Conservation (phyloP, 2,797 vertebrate genomes). For the Enteromius anoplus region DNA sequence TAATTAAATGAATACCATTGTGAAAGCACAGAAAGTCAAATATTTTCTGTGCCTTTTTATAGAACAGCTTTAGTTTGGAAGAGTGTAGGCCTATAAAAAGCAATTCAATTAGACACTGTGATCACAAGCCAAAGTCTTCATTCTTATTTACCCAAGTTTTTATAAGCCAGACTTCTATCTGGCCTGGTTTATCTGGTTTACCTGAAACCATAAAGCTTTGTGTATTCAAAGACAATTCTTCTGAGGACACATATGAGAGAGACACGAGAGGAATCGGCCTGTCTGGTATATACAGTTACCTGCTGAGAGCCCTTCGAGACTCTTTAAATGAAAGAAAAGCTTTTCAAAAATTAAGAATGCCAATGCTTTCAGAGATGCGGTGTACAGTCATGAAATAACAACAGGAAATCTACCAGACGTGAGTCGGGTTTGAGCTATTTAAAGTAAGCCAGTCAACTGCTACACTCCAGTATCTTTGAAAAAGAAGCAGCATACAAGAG, state of each 20-base stretch:
- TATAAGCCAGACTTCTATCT: neutral
- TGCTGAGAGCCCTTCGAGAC: conserved; percentile 8
- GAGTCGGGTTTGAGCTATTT: conserved; percentile 44
- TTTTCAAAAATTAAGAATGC: conserved; percentile 33
- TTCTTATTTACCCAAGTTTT: neutral
- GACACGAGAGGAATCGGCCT: neutral
- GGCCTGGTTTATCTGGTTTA: conserved; percentile 16
- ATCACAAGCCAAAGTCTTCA: neutral
- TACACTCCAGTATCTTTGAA: conserved; percentile 47
- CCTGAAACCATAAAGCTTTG: conserved; percentile 1
- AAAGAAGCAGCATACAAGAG: conserved; percentile 42
- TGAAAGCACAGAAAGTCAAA: neutral
- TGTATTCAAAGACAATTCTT: neutral
- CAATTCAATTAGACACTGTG: neutral
- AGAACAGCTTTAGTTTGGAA: neutral
- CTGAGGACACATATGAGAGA: neutral
- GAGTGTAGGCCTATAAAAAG: neutral
- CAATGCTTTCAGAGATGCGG: conserved; percentile 18
- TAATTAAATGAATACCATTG: neutral
- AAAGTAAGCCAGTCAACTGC: conserved; percentile 37
- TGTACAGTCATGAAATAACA: conserved; percentile 25
- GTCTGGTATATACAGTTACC: conserved; percentile 8
- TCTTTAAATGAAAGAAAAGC: conserved; percentile 17
- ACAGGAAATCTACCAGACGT: conserved; percentile 18
- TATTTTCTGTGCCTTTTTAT: neutral